Base-by-base conservation (phyloP, 2,888 invertebrate genomes). In the Meteorus cinctellus region DNA sequence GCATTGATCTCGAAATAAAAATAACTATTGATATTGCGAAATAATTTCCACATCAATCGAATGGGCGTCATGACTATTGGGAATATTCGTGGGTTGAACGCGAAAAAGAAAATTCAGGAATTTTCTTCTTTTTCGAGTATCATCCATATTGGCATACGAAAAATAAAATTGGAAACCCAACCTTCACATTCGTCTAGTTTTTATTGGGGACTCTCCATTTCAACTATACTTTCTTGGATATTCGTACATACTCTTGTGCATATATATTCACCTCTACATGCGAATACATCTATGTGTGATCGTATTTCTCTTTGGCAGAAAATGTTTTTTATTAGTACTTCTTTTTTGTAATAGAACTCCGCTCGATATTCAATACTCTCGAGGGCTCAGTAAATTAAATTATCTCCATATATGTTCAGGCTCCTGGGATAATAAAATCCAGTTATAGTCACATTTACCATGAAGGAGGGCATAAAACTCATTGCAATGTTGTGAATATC, bases 1-100 rank as follows among this genome's bases (percentile, higher is more conserved):
- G 34, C 14, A 14, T 16, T 16, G 48, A 34, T 63, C 29, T 63
- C 16, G 6, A 1, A 16, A 14, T 51, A n/a, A n/a, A 51, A 51
- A 69, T 69, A 69, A 41, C 31, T 36, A 69, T 69, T 69, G 12
- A n/a, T 31, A 69, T 69, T 59, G 51, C 10, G 12, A 55, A 19
- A 5, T 55, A 8, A 55, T 69, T 69, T 59, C n/a, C 55, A 69
- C 55, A 69, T 69, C 34, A 55, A 31, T 8, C n/a, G 31, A 34
- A 19, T 10, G 34, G 55, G 36, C 55, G 36, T 55, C 12, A 34
- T 55, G 34, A 31, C 69, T 19, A 51, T 19, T 59, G 34, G 55
- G 69, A 69, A 69, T 55, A 55, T 67, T 19, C 31, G 34, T 12
- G 24, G 4, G 31, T 31, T n/a, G 10, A 19, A 2, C n/a, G 14